These are phyloP conservation scores for Osmerus eperlanus DNA, from an alignment of 2,113 vertebrate species.

Conservation along the genomic window DNA sequence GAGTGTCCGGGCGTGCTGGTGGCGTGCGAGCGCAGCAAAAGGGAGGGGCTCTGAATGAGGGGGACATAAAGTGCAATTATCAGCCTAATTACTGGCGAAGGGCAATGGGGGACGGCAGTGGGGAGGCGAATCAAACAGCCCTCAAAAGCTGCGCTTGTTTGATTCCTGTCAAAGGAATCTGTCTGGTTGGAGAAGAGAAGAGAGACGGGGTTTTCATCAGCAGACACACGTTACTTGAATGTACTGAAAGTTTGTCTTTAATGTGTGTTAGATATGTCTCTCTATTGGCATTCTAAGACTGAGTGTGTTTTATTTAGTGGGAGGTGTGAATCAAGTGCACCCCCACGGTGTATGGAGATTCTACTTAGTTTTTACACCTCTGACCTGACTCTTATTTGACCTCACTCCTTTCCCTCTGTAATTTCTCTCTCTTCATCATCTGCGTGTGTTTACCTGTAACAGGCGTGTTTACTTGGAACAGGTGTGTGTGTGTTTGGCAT, in stretches of 20 bases:
- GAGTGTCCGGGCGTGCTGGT: constrained; percentile 65
- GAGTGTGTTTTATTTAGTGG: too few species aligned
- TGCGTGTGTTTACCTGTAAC: not conserved
- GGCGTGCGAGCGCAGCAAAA: not conserved
- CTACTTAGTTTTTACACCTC: too few species aligned
- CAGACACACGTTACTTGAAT: too few species aligned
- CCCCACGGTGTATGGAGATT: too few species aligned
- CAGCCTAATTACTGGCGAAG: constrained; percentile 76
- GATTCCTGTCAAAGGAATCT: constrained; percentile 70
- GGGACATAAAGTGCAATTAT: constrained; percentile 82
- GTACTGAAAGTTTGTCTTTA: too few species aligned
- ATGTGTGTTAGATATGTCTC: too few species aligned
- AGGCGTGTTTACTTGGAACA: not conserved
- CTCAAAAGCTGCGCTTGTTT: constrained; percentile 74
- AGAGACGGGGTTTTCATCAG: too few species aligned
- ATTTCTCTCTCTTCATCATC: constrained; percentile 11
- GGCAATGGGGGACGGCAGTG: constrained; percentile 54
- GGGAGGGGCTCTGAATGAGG: constrained; percentile 60
- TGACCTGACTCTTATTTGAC: too few species aligned
- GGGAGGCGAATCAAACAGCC: constrained; percentile 68
- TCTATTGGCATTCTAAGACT: too few species aligned
- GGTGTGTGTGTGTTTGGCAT: not conserved
- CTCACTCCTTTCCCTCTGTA: constrained; percentile 18
- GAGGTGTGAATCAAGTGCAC: too few species aligned
- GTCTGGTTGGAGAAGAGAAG: not conserved